phyloP scores from a whole-genome alignment of 1,140 invertebrate genomes.

The Lutraria rhynchaena region DNA sequence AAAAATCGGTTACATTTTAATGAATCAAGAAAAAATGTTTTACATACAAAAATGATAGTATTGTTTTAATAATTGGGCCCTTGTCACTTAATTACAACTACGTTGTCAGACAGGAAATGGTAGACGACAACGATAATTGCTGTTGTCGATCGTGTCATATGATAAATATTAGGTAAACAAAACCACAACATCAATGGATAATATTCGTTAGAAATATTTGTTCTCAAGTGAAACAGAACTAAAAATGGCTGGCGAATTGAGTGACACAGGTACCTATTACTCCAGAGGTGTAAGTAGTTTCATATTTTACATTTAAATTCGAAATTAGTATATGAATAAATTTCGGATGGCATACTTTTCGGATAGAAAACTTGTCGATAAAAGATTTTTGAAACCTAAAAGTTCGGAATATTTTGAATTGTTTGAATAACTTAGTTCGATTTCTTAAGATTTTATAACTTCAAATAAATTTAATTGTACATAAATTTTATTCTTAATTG shows the following conservation, averaged over 20 bases:
- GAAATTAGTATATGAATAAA: neutral
- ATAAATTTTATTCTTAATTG: neutral
- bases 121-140: too few species aligned
- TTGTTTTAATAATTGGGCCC: too few species aligned
- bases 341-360: neutral
- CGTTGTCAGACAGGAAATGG: too few species aligned
- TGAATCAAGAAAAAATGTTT: too few species aligned
- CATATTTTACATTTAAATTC: neutral
- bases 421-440: neutral
- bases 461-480: neutral
- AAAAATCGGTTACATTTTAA: too few species aligned
- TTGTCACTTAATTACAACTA: too few species aligned
- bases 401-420: neutral
- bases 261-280: slow-evolving; percentile 11
- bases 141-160: too few species aligned
- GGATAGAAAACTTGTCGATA: neutral
- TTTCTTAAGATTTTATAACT: neutral
- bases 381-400: neutral
- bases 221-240: too few species aligned
- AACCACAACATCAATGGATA: too few species aligned
- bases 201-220: too few species aligned
- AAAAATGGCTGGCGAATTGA: slow-evolving; percentile 20
- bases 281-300: slow-evolving; percentile 23
- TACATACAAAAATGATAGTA: too few species aligned
- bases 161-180: too few species aligned